Evolutionary conservation across 2,113 vertebrate genomes (phyloP).

Genomic region (Zosterops borbonicus): DNA sequence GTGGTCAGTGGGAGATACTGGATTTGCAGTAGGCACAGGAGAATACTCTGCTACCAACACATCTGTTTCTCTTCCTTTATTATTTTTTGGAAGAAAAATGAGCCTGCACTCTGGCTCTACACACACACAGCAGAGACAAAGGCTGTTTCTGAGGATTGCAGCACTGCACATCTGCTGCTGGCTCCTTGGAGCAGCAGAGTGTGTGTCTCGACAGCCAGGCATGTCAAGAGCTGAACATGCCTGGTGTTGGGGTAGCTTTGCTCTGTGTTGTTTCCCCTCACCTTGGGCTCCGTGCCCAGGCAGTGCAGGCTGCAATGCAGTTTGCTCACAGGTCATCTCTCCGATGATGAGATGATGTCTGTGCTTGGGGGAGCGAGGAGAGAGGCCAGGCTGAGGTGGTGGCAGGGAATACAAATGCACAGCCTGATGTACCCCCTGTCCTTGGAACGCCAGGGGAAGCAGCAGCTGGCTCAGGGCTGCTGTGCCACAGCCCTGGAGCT

Average conservation of each 20-base stretch:
- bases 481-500: background rate
- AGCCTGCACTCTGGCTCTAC: background rate
- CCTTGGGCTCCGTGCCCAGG: background rate
- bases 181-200: background rate
- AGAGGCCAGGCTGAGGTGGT: background rate
- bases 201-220: background rate
- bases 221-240: background rate
- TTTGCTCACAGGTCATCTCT: background rate
- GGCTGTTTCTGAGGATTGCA: background rate
- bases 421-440: background rate
- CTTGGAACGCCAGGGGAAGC: background rate
- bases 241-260: background rate
- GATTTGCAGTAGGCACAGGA: background rate
- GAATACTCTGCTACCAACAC: background rate
- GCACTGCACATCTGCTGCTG: background rate
- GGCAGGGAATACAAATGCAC: conserved; percentile 24
- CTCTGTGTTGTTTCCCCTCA: background rate
- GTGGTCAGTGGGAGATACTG: background rate
- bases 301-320: background rate
- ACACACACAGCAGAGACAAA: background rate
- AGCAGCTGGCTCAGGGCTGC: background rate
- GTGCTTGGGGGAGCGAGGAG: background rate
- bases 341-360: conserved; percentile 30
- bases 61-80: background rate
- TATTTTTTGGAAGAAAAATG: background rate